These are phyloP conservation scores for Brachionus manjavacas DNA, from an alignment of 1,140 invertebrate species.

Conservation along the genomic window DNA sequence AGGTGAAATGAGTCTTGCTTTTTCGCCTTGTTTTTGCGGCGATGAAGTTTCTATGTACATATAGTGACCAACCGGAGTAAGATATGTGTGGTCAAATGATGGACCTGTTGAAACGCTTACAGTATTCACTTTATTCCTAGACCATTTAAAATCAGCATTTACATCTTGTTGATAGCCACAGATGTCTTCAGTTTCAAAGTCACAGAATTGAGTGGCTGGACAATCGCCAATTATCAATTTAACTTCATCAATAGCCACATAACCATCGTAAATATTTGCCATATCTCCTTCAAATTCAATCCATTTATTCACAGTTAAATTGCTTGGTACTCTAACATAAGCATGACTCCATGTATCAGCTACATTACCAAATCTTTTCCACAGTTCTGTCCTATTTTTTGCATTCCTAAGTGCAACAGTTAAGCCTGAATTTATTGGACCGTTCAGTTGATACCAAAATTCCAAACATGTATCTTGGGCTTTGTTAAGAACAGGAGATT, in stretches of 20 bases:
- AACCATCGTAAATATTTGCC: neutral
- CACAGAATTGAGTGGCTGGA: constrained; percentile 58
- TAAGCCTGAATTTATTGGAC: neutral
- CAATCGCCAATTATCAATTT: constrained; percentile 15
- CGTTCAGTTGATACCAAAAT: constrained; percentile 38
- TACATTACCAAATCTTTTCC: constrained; percentile 18
- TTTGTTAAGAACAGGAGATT: neutral
- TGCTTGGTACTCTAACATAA: constrained; percentile 5
- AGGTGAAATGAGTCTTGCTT: constrained; percentile 45
- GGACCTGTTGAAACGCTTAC: constrained; percentile 66
- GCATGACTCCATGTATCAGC: constrained; percentile 35
- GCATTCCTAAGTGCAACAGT: neutral
- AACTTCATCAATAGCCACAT: constrained; percentile 42
- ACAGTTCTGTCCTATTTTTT: neutral
- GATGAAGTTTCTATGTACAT: constrained; percentile 36
- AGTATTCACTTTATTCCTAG: constrained; percentile 63
- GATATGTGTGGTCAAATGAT: constrained; percentile 47
- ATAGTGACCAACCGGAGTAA: constrained; percentile 20
- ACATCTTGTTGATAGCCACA: constrained; percentile 72
- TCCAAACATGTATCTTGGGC: constrained; percentile 16
- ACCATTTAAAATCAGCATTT: constrained; percentile 72
- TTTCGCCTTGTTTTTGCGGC: constrained; percentile 44
- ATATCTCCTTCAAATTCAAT: constrained; percentile 40
- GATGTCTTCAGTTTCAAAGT: constrained; percentile 66
- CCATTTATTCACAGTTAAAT: neutral